phyloP scores from a whole-genome alignment of 2,888 invertebrate genomes.

The Apamea monoglypha region DNA sequence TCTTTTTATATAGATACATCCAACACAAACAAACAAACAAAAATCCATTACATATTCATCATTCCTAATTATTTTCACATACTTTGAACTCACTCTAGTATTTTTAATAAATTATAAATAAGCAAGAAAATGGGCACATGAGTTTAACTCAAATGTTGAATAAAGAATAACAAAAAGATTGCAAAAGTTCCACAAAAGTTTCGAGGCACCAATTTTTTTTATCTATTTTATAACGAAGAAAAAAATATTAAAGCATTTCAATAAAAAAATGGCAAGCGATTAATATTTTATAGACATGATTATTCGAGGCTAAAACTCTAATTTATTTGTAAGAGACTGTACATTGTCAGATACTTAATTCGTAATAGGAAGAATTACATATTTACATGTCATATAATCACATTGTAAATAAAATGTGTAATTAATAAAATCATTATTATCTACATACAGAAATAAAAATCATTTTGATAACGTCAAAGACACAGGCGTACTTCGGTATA shows the following conservation, averaged over 20 bases:
- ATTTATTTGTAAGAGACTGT: constrained; percentile 69
- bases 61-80: constrained; percentile 59
- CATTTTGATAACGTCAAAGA: neutral
- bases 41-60: constrained; percentile 63
- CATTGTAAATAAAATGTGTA: constrained; percentile 52
- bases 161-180: constrained; percentile 58
- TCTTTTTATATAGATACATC: constrained; percentile 75
- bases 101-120: constrained; percentile 81
- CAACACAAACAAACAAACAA: constrained; percentile 72
- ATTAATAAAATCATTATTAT: constrained; percentile 27
- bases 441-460: constrained; percentile 16
- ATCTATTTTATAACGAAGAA: constrained; percentile 34
- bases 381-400: constrained; percentile 75
- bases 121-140: constrained; percentile 84
- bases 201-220: constrained; percentile 56
- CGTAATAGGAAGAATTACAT: constrained; percentile 69
- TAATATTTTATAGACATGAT: constrained; percentile 67
- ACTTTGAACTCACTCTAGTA: constrained; percentile 65
- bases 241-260: constrained; percentile 68
- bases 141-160: constrained; percentile 84
- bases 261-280: constrained; percentile 80
- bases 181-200: constrained; percentile 43
- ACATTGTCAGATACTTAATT: constrained; percentile 72
- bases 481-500: constrained; percentile 19
- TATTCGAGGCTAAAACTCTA: constrained; percentile 79